Base-by-base conservation (phyloP, 2,797 vertebrate genomes). In the Macrochelys suwanniensis region DNA sequence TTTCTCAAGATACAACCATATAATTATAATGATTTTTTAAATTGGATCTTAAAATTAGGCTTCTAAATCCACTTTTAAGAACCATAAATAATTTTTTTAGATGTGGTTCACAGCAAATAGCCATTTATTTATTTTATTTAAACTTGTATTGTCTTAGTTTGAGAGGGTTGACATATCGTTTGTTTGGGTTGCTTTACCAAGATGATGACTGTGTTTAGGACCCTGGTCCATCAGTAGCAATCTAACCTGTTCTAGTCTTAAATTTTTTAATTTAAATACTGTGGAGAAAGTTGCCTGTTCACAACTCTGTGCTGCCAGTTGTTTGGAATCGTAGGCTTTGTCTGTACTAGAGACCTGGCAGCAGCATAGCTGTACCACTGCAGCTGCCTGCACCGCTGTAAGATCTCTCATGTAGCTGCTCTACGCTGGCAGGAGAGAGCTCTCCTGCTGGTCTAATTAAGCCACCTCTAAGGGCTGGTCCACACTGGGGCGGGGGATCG, bases 201-300 rank as follows among this genome's bases (percentile, higher is more conserved):
- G 7, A 91, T 56, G 37, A 80, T 59, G 95, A 47, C 92, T 12
- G 0, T 50, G 51, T 80, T 51, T 88, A 65, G 92, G 94, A 42
- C 61, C 90, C 80, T 54, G n/a, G 2, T 2, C 8, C 21, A 92
- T 88, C 82, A 45, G 51, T 3, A 92, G 79, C 51, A 83, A 42
- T 91, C 76, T 94, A 51, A 28, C 71, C 28, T 59, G 23, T 37
- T 7, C 61, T 89, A 59, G 85, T 89, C 56, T 56, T 85, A 89
- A 92, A 61, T 86, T 93, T 95, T 96, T 97, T 57, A 56, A 95
- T 92, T 97, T 92, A 28, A 53, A 49, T 89, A 47, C 37, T 42
- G 37, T 42, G 37, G 90, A 78, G 92, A 88, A 87, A 1, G 37
- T 92, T 56, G 51, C 3, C 28, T 17, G 65, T 85, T 49, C 80